These are phyloP conservation scores for Eristalis pertinax DNA, from an alignment of 2,888 invertebrate genomes.

Conservation along the genomic window DNA sequence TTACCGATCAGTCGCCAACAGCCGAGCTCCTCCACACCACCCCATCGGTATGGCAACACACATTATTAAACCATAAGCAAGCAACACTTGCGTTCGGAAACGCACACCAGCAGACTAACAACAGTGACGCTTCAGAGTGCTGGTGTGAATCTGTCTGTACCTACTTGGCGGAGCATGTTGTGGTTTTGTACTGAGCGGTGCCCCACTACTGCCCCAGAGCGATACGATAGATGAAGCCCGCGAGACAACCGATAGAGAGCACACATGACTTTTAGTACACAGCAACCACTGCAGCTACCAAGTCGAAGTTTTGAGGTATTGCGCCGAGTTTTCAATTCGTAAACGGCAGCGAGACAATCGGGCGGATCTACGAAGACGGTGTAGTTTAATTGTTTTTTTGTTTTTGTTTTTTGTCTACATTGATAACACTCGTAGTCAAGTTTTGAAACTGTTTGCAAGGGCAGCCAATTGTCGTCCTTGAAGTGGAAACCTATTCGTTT, in stretches of 20 bases:
- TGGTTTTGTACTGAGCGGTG: constrained; percentile 5
- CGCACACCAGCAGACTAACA: constrained; percentile 4
- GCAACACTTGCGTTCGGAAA: constrained; percentile 50
- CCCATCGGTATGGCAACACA: not conserved
- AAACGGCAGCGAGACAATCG: constrained; percentile 14
- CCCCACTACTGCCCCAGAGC: not conserved
- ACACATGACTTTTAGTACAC: constrained; percentile 70
- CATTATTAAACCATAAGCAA: constrained; percentile 28
- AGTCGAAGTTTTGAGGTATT: constrained; percentile 38
- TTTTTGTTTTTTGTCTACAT: constrained; percentile 50
- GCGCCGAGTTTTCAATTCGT: constrained; percentile 32
- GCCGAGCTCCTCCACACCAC: not conserved
- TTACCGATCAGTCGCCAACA: not conserved
- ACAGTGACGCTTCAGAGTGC: not conserved
- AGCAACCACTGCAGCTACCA: constrained; percentile 66
- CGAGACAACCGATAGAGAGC: constrained; percentile 35
- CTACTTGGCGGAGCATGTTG: constrained; percentile 17
- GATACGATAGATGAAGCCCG: constrained; percentile 19
- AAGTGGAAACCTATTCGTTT: constrained; percentile 14
- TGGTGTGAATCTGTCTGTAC: constrained; percentile 27
- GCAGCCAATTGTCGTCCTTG: constrained; percentile 22
- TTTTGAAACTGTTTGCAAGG: constrained; percentile 1
- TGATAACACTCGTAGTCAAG: constrained; percentile 35
- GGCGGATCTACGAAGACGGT: constrained; percentile 21
- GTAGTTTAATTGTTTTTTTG: too few species aligned